Evolutionary conservation across 2,797 vertebrate genomes (phyloP), one percentile per base, ranked within the genome.

Genomic region (Xenopus petersii): DNA sequence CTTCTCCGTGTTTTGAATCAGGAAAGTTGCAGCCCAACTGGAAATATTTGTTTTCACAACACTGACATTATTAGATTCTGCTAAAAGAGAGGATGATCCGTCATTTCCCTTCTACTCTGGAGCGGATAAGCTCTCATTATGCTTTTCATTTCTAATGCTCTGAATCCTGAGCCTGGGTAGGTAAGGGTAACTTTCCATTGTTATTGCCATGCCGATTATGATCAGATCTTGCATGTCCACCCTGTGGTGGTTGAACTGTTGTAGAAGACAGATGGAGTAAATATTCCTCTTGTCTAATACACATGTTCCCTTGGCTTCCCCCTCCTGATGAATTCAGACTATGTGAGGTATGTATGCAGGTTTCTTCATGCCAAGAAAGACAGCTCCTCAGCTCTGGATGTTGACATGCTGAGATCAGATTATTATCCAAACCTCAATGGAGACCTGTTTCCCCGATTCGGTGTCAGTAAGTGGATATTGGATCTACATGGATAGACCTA

Each of bases 281-380:
- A 42, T 42, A 42, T 42, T 42, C 36, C 36, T 9, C 36, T 36
- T 36, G 33, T 36, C 33, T 36, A 6, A 36, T 36, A 36, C 33
- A 36, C 33, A 42, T 42, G 36, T 42, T 42, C 36, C 4, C 36
- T 42, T 42, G 36, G 36, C 36, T 12, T 6, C 36, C 21, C 69
- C 33, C 64, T 62, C 70, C 64, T 67, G 4, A 30, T 72, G 56
- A 72, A 72, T 68, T 62, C 42, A 30, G 66, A 55, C 30, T 72
- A 77, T 77, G 64, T 58, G 47, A 77, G 48, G 62, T 67, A 77
- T 72, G 56, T 71, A 15, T 59, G 17, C 74, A 75, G 54, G 74
- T 71, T 62, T 49, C 21, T 71, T 70, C 74, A 64, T 15, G 74
- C 55, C 47, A 30, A 21, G 30, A 42, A 42, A 42, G 36, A 42